Percentiles rank a stretch among this genome's conserved stretches.
These are phyloP conservation scores for Drosophila quadrilineata DNA, from an alignment of 1,140 invertebrate genomes.

Conservation along the genomic window DNA sequence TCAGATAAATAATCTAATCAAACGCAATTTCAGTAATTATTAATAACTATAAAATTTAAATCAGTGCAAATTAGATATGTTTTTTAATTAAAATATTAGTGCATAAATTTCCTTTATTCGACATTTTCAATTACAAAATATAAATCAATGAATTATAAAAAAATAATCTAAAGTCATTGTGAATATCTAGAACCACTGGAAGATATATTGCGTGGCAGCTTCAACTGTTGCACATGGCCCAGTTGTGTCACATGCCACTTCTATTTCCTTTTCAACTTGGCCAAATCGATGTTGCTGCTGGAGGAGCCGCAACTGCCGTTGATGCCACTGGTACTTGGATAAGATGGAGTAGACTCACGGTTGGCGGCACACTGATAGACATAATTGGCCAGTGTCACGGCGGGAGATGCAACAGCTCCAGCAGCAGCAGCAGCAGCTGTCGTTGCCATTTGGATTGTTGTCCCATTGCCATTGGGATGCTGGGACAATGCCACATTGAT, in stretches of 20 bases:
- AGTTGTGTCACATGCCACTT: neutral
- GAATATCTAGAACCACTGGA: neutral
- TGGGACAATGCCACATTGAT: constrained; percentile 4
- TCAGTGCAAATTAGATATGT: too few species aligned
- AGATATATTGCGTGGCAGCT: neutral
- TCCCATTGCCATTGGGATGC: neutral
- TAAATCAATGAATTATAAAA: neutral
- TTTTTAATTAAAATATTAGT: too few species aligned
- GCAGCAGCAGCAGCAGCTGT: too few species aligned
- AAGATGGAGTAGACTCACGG: constrained; percentile 10
- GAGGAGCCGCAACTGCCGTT: too few species aligned
- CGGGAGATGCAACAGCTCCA: constrained; percentile 9
- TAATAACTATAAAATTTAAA: too few species aligned
- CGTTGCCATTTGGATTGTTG: neutral
- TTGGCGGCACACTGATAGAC: constrained; percentile 47
- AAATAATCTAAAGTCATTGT: neutral
- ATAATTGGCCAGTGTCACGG: constrained; percentile 30
- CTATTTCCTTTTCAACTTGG: neutral
- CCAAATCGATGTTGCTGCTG: neutral
- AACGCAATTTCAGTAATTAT: too few species aligned
- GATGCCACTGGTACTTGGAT: constrained; percentile 3
- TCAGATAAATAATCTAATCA: too few species aligned
- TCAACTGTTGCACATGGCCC: constrained; percentile 12
- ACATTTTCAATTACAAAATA: neutral
- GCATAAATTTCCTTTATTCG: too few species aligned